Evolutionary conservation across 2,113 vertebrate genomes (phyloP).

Genomic region (Myotis brandtii): DNA sequence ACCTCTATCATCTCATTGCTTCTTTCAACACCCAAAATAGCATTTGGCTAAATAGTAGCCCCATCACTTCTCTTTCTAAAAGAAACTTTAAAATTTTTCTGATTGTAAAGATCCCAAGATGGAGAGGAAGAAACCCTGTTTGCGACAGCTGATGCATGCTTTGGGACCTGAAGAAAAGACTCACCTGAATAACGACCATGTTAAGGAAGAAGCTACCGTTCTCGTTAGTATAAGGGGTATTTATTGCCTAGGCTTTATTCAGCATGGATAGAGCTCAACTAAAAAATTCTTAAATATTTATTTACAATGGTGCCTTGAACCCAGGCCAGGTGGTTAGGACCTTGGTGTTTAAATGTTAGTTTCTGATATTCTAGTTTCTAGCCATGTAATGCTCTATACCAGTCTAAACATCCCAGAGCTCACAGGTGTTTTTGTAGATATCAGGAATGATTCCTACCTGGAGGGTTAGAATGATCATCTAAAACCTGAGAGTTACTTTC

Average conservation of each 20-base stretch:
- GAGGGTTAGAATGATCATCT: neutral
- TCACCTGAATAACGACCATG: conserved; percentile 41
- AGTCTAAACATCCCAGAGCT: neutral
- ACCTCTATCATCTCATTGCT: conserved; percentile 52
- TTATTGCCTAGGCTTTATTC: neutral
- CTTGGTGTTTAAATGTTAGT: neutral
- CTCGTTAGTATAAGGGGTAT: conserved; percentile 13
- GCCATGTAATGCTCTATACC: neutral
- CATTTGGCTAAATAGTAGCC: conserved; percentile 40
- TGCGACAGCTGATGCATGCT: neutral
- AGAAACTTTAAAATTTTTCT: neutral
- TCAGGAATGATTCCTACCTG: neutral
- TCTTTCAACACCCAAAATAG: conserved; percentile 39
- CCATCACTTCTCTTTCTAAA: neutral
- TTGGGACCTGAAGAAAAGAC: conserved; percentile 51
- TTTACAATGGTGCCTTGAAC: neutral
- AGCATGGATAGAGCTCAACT: neutral
- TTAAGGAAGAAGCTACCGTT: conserved; percentile 22
- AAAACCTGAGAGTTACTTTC: conserved; percentile 26
- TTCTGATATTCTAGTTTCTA: conserved; percentile 15
- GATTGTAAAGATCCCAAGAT: conserved; percentile 57
- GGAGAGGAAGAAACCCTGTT: conserved; percentile 50
- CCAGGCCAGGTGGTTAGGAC: neutral
- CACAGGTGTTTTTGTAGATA: neutral
- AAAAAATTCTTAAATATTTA: conserved; percentile 48